Percentiles rank a stretch among this genome's conserved stretches.
phyloP scores from a whole-genome alignment of 1,140 invertebrate genomes.

The Microplitis mediator region DNA sequence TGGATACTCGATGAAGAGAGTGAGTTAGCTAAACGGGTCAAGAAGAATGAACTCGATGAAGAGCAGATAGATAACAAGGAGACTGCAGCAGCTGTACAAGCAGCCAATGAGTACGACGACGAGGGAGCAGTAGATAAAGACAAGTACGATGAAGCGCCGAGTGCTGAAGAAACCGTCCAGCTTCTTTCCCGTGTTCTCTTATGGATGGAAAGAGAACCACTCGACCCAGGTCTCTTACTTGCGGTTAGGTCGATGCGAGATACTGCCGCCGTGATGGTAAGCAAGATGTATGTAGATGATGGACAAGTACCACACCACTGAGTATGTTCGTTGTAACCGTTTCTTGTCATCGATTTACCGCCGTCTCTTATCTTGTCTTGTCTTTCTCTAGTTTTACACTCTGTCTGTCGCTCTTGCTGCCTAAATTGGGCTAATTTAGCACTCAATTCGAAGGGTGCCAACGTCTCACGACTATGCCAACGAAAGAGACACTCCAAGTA shows the following conservation, averaged over 20 bases:
- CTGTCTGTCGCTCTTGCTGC: background rate
- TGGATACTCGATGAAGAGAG: conserved; percentile 56
- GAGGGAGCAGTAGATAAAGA: conserved; percentile 36
- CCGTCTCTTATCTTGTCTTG: background rate
- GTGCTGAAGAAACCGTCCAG: conserved; percentile 55
- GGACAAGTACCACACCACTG: background rate
- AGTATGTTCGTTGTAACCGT: background rate
- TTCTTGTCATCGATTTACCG: conserved; percentile 12
- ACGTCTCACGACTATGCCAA: background rate
- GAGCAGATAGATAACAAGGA: conserved; percentile 32
- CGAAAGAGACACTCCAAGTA: conserved; percentile 9
- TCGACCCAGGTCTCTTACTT: conserved; percentile 62
- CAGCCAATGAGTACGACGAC: conserved; percentile 35
- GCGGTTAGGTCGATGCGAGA: conserved; percentile 61
- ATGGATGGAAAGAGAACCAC: conserved; percentile 65
- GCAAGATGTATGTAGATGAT: conserved; percentile 12
- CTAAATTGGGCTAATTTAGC: conserved; percentile 24
- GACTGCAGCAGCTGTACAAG: conserved; percentile 5
- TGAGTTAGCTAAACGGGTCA: conserved; percentile 37
- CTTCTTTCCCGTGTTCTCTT: conserved; percentile 58
- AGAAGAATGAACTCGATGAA: conserved; percentile 42
- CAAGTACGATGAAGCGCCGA: conserved; percentile 39
- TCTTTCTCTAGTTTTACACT: background rate
- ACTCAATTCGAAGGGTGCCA: conserved; percentile 10
- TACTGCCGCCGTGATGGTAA: conserved; percentile 56